Percentiles rank a stretch among this genome's conserved stretches.
Evolutionary conservation across 2,888 invertebrate genomes (phyloP).

Genomic region (Thymelicus acteon): DNA sequence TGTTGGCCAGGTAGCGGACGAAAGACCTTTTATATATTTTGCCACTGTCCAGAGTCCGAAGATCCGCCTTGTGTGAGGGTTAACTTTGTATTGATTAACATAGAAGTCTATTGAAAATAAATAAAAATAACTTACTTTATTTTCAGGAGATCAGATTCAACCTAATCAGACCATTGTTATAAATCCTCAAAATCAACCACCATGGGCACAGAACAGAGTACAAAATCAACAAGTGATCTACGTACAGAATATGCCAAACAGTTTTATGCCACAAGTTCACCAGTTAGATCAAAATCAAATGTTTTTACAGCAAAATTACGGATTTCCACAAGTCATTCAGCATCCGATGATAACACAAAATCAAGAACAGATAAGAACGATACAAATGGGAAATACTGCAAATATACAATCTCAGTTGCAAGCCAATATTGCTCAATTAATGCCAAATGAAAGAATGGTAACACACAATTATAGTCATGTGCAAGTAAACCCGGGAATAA

Average conservation of each 20-base stretch:
- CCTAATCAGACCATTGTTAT: conserved; percentile 70
- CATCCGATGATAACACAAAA: conserved; percentile 58
- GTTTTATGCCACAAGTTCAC: conserved; percentile 61
- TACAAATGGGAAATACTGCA: conserved; percentile 42
- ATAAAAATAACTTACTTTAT: conserved; percentile 23
- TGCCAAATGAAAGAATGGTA: conserved; percentile 42
- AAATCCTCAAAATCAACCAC: conserved; percentile 74
- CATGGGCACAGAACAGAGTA: conserved; percentile 72
- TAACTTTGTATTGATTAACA: too few species aligned
- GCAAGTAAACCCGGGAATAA: conserved; percentile 40
- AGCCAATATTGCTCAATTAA: conserved; percentile 39
- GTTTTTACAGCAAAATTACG: conserved; percentile 68
- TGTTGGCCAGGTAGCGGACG: too few species aligned
- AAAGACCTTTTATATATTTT: too few species aligned
- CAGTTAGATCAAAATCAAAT: conserved; percentile 69
- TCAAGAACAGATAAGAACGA: conserved; percentile 46
- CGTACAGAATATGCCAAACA: conserved; percentile 70
- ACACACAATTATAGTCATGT: conserved; percentile 41
- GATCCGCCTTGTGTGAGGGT: too few species aligned
- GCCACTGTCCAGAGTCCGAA: too few species aligned
- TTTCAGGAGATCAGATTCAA: conserved; percentile 71
- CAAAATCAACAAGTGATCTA: conserved; percentile 70
- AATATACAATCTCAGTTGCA: conserved; percentile 44
- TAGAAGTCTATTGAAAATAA: background rate
- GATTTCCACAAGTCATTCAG: conserved; percentile 61